Percentiles rank a stretch among this genome's conserved stretches.
phyloP scores from a whole-genome alignment of 2,113 vertebrate genomes.

The Pundamilia nyererei region DNA sequence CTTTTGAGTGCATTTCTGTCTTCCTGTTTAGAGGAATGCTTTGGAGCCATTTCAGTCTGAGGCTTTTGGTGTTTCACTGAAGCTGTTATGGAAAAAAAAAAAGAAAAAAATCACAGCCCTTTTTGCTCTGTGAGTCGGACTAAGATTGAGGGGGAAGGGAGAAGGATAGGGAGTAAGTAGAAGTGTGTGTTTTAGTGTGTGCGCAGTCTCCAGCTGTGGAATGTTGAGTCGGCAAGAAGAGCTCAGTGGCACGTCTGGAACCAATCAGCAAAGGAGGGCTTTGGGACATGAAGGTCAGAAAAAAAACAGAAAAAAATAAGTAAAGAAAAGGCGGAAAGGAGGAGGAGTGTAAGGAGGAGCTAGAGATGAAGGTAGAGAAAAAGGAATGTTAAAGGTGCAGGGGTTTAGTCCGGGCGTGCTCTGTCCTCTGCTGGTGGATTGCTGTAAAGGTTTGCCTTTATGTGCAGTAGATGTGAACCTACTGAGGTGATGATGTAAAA shows the following conservation, averaged over 20 bases:
- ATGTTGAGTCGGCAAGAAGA: slow-evolving; percentile 75
- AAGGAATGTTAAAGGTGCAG: background rate
- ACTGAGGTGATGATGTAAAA: background rate
- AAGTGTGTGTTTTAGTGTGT: slow-evolving; percentile 15
- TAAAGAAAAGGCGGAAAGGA: background rate
- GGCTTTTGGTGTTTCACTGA: slow-evolving; percentile 43
- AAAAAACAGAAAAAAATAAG: background rate
- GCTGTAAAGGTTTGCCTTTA: slow-evolving; percentile 2
- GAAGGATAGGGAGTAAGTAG: background rate
- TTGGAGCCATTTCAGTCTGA: slow-evolving; percentile 47
- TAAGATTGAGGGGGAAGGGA: slow-evolving; percentile 44
- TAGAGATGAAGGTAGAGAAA: background rate
- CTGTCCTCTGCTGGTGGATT: slow-evolving; percentile 60
- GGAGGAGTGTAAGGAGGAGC: slow-evolving; percentile 1
- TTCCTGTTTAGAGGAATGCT: slow-evolving; percentile 40
- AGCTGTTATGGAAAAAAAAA: slow-evolving; percentile 5
- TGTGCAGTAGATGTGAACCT: background rate
- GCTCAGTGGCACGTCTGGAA: slow-evolving; percentile 72
- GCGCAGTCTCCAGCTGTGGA: slow-evolving; percentile 67
- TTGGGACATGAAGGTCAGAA: slow-evolving; percentile 49
- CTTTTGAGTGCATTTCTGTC: slow-evolving; percentile 27
- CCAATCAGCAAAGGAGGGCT: slow-evolving; percentile 63
- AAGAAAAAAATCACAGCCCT: background rate
- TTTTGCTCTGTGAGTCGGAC: slow-evolving; percentile 30
- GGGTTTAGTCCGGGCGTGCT: background rate